Evolutionary conservation across 2,113 vertebrate genomes (phyloP), one percentile per base, ranked within the genome.

Genomic region (Tenebrosternarchus preto): DNA sequence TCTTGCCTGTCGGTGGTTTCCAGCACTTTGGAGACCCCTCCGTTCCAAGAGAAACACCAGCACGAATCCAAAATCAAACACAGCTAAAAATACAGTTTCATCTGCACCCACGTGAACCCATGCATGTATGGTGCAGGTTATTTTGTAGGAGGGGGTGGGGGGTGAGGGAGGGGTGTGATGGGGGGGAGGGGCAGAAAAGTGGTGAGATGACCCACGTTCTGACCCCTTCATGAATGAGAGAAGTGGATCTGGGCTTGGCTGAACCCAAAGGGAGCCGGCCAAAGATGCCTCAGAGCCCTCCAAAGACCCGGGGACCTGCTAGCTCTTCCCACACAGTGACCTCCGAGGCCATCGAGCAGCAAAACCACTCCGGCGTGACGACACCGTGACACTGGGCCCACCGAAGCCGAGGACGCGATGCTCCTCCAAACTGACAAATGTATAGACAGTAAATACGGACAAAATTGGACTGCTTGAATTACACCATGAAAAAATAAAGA

Each of bases 311-410:
- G 82, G 89, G 89, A 91, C 92, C 90, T 85, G 87, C 85, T 76
- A 53, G 88, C 86, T 91, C 92, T 92, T 92, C 91, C 92, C 91
- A 91, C 92, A 90, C 89, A 86, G 85, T 93, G 93, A 93, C 93
- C 92, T 91, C 89, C 1, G 85, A 88, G 92, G 91, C 90, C 89
- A 90, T 85, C 85, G 81, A 88, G 89, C 88, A 88, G 89, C 90
- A 91, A 90, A 92, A 89, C 82, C 90, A 86, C 89, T 66, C 86
- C 80, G 87, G 90, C 88, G 86, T 84, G 90, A 93, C 88, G 88
- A 92, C 91, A 90, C 86, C 72, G 85, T 91, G 92, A 93, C 92
- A 92, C 85, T 67, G 3, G n/a, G 87, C 69, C 86, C 88, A 82
- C 86, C 88, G 85, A 90, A 85, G 84, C 87, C 76, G 88, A 76